Evolutionary conservation across 2,888 invertebrate species (phyloP).

Genomic region (Hemistola chrysoprasaria): DNA sequence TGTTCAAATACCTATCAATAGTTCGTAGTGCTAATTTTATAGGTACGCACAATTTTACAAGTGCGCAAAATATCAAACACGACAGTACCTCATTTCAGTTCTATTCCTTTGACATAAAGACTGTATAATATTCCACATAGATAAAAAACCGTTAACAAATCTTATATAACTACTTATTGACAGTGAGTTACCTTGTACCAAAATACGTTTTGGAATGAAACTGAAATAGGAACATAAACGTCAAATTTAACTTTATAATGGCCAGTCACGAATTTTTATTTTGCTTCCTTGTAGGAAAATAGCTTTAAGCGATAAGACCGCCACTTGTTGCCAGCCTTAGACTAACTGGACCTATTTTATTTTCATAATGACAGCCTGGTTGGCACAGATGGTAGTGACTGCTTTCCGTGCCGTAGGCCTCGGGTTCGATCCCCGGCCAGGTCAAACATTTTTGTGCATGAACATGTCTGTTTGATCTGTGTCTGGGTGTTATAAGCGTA

Average conservation of each 20-base stretch:
- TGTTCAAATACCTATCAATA: too few relatives aligned
- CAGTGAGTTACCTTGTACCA: constrained; percentile 22
- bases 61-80: constrained; percentile 7
- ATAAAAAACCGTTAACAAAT: constrained; percentile 10
- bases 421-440: too few relatives aligned
- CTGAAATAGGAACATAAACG: constrained; percentile 2
- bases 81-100: constrained; percentile 1
- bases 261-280: constrained; percentile 12
- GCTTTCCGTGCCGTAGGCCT: too few relatives aligned
- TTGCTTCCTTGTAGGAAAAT: constrained; percentile 9
- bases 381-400: too few relatives aligned
- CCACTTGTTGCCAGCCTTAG: too few relatives aligned
- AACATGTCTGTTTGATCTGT: too few relatives aligned
- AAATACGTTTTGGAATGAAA: constrained; percentile 24
- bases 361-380: too few relatives aligned
- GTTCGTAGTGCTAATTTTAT: constrained; percentile 15
- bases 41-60: constrained; percentile 1
- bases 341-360: too few relatives aligned
- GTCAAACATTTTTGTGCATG: too few relatives aligned
- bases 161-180: constrained; percentile 16
- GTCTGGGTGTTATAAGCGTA: too few relatives aligned
- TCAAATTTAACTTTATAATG: constrained; percentile 15
- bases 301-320: too few relatives aligned
- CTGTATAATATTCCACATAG: constrained; percentile 4
- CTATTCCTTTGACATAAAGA: constrained; percentile 11